These are phyloP conservation scores for Ctenicera cuprea DNA, from an alignment of 2,888 invertebrate species.

Conservation along the genomic window DNA sequence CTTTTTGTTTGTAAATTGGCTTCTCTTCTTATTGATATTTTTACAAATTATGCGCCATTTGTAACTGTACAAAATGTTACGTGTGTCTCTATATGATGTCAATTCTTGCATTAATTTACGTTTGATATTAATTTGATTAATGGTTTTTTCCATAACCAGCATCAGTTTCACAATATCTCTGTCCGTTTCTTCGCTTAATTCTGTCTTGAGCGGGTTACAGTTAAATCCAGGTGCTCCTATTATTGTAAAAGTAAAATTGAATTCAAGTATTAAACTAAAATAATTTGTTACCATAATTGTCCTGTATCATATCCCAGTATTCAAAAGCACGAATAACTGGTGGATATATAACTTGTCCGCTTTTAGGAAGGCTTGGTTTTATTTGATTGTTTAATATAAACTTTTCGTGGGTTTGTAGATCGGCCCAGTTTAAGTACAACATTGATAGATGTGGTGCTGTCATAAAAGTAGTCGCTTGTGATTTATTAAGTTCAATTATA, in stretches of 20 bases:
- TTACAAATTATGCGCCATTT: conserved; percentile 17
- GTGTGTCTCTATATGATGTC: conserved; percentile 37
- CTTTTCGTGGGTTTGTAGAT: conserved; percentile 37
- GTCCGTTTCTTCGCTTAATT: conserved; percentile 57
- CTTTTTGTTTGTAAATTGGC: neutral
- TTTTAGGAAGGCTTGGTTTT: conserved; percentile 25
- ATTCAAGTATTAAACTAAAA: neutral
- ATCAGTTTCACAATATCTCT: conserved; percentile 57
- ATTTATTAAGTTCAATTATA: neutral
- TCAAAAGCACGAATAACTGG: conserved; percentile 47
- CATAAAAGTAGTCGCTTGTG: conserved; percentile 3
- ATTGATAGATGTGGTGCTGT: conserved; percentile 47
- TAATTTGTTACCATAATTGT: conserved; percentile 43
- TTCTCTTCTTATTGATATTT: conserved; percentile 24
- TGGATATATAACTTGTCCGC: conserved; percentile 42
- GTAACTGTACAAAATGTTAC: conserved; percentile 21
- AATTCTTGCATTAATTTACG: conserved; percentile 53
- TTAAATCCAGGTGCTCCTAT: conserved; percentile 61
- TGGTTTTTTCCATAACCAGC: conserved; percentile 53
- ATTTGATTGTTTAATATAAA: conserved; percentile 47
- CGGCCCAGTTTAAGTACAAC: conserved; percentile 49
- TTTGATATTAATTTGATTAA: conserved; percentile 55
- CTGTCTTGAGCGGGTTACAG: conserved; percentile 56
- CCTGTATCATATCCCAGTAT: conserved; percentile 51
- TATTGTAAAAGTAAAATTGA: conserved; percentile 28